Percentiles rank a stretch among this genome's conserved stretches.
These are phyloP conservation scores for Anguilla anguilla DNA, from an alignment of 2,797 vertebrate species.

Conservation along the genomic window DNA sequence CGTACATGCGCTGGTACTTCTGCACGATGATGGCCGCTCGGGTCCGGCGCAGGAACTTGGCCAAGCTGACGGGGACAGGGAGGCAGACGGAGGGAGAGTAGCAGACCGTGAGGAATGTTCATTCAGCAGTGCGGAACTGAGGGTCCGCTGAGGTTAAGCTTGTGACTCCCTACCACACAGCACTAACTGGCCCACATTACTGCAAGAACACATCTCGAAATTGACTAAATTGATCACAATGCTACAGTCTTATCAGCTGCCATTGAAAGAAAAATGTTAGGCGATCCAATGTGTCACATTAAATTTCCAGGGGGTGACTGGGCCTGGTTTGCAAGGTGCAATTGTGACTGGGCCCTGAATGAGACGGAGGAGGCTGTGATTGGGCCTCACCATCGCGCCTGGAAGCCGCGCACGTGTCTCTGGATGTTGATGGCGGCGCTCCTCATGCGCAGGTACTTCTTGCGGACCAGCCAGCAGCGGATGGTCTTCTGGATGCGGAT, in stretches of 20 bases:
- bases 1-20: conserved; percentile 85
- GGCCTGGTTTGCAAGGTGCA: background rate
- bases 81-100: background rate
- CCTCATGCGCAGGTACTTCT: conserved; percentile 86
- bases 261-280: background rate
- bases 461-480: conserved; percentile 89
- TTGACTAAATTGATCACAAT: background rate
- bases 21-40: conserved; percentile 85
- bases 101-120: background rate
- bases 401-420: conserved; percentile 85
- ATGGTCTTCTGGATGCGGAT: conserved; percentile 95
- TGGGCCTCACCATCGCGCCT: conserved; percentile 83
- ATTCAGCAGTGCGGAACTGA: background rate
- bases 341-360: background rate
- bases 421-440: conserved; percentile 83
- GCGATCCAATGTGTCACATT: background rate
- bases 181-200: background rate
- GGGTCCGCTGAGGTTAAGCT: background rate
- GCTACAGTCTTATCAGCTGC: background rate
- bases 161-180: background rate
- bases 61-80: conserved; percentile 72
- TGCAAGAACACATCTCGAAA: background rate
- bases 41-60: conserved; percentile 79
- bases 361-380: background rate
- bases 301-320: background rate